Base-by-base conservation (phyloP, 2,888 invertebrate species). In the Aspidiotus destructor region DNA sequence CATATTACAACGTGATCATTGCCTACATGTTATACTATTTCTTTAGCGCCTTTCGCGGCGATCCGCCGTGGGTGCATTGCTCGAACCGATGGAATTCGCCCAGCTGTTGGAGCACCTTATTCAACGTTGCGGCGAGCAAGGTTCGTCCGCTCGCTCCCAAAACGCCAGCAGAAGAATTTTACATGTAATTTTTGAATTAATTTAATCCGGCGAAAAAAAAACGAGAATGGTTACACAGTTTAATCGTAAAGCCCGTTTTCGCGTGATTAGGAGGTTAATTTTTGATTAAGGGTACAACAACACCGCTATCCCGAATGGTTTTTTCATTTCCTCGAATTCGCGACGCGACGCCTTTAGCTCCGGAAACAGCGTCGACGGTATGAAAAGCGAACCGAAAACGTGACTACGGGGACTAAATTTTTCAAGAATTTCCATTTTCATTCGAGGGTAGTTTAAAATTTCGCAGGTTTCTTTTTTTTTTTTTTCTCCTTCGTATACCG, bases 1-100 rank as follows among this genome's bases (percentile, higher is more conserved):
- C 94, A 65, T 95, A 95, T 79, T 95, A 95, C 79, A 93, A 92
- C 78, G 92, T 95, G 73, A 91, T 96, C 78, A 93, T 95, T 78
- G 90, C 92, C 71, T 95, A 95, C 84, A 87, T 92, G 67, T 87
- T 94, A 75, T 94, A 91, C 78, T 95, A 94, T 79, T 88, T 95
- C 79, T 91, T 92, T 78, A 88, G 92, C 70, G 89, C 93, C 41
- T 92, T 93, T 77, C 88, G 88, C 77, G 83, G 88, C 58, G 85
- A 87, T 73, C 86, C 92, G 75, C 94, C 95, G 2, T 96, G 96
- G 96, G 85, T 87, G 41, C 85, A 86, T 74, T 96, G 96, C 77
- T 83, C 84, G 71, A 88, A 94, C 78, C 81, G 85, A 8, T 85
- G 92, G 95, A 94, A 93, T 77, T 88, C 92, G 3, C 81, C 83